A percentile compares a stretch with the other conserved stretches of the same genome.
phyloP scores from a whole-genome alignment of 2,888 invertebrate genomes.

The Calliscelio sp. region DNA sequence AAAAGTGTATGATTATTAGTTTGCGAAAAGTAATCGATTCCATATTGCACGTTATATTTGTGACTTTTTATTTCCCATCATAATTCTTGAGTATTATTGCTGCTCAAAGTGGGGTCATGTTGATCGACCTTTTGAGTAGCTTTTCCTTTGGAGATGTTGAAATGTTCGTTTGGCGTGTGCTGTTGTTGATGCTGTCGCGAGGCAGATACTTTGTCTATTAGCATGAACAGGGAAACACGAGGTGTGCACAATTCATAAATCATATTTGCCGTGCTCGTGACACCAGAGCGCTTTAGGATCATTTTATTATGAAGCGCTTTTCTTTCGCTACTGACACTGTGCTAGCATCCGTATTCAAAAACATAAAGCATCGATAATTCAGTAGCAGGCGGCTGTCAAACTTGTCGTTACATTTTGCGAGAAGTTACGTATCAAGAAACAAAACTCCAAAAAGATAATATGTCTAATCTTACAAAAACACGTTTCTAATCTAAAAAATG shows the following conservation, averaged over 20 bases:
- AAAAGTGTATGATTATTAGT: constrained; percentile 26
- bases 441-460: constrained; percentile 41
- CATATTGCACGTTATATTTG: constrained; percentile 1
- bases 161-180: too few species aligned
- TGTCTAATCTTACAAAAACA: constrained; percentile 41
- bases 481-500: too few species aligned
- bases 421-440: constrained; percentile 44
- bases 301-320: constrained; percentile 39
- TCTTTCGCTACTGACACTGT: not conserved
- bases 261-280: constrained; percentile 19
- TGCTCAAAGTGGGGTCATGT: not conserved
- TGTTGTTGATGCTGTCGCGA: too few species aligned
- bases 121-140: not conserved
- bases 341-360: constrained; percentile 28
- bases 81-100: constrained; percentile 7
- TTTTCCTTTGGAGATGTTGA: constrained; percentile 13
- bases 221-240: constrained; percentile 20
- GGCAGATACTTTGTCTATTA: constrained; percentile 26
- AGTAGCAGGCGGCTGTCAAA: not conserved
- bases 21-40: constrained; percentile 22
- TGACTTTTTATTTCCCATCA: not conserved
- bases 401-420: constrained; percentile 14
- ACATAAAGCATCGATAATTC: constrained; percentile 43
- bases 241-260: constrained; percentile 35
- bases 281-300: constrained; percentile 16